Evolutionary conservation across 2,888 invertebrate genomes (phyloP), one percentile per base, ranked within the genome.

Genomic region (Bombylius discolor): DNA sequence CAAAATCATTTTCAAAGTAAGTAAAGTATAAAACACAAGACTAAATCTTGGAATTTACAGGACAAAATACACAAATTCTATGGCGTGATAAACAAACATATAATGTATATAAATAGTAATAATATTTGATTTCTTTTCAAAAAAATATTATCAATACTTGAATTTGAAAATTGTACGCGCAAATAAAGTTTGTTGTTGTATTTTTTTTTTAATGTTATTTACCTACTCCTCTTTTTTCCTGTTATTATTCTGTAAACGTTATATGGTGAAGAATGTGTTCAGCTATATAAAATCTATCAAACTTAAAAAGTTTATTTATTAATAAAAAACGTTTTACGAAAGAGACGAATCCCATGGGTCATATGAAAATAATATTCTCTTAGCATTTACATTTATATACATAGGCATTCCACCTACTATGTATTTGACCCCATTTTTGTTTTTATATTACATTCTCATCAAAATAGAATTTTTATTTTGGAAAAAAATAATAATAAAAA

Each of bases 321-420:
- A 59, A 59, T 59, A 59, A 59, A 59, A 59, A 58, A 59, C 56
- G 55, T 59, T 57, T 59, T 59, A 59, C 57, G 53, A 44, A 23
- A 23, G 23, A 49, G 49, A 51, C 51, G 50, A 59, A 56, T 58
- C 59, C 58, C 59, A 54, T 44, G 59, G 47, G 59, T 50, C 56
- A 54, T 52, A 59, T 59, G 56, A 59, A 59, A 59, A 58, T 57
- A 57, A 56, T 59, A 58, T 58, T 57, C 57, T 51, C 57, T 11
- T 11, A 42, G 4, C 39, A 11, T 11, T 42, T 42, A 42, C 39
- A 1, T 4, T 11, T 42, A 42, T 3, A 11, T 42, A 42, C 5
- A 42, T 36, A 36, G 1, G 8, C 34, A 36, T 36, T 36, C 34
- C 5, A 36, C 34, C 8, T 36, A 7, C 8, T 36, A 36, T 36